Conservation (phyloP, 1,140 invertebrate species). For the Pinna nobilis region DNA sequence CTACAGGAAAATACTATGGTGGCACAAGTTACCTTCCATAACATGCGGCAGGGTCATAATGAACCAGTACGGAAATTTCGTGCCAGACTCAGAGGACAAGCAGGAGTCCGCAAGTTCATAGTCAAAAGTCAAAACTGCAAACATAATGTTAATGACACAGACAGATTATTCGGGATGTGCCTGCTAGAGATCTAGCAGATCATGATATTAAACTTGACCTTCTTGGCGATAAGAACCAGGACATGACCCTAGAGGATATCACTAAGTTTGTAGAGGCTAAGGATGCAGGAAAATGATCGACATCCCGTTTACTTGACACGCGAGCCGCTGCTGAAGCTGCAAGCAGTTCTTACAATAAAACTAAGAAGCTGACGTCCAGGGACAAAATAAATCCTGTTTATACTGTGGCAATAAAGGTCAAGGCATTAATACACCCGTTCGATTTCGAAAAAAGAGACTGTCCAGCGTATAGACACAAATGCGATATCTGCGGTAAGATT, state of each 20-base stretch:
- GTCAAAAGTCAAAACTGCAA: conserved; percentile 33
- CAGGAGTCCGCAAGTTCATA: conserved; percentile 38
- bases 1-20: conserved; percentile 52
- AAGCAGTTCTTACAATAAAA: conserved; percentile 3
- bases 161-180: conserved; percentile 32
- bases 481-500: background rate
- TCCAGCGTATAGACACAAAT: conserved; percentile 21
- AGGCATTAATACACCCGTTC: conserved; percentile 15
- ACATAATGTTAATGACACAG: conserved; percentile 37
- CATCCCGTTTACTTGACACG: conserved; percentile 19
- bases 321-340: background rate
- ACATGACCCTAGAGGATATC: too few species aligned
- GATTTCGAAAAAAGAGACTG: background rate
- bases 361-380: background rate
- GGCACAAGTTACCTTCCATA: conserved; percentile 33
- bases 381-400: background rate
- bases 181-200: too few species aligned
- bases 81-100: conserved; percentile 38
- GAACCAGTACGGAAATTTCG: conserved; percentile 42
- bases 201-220: conserved; percentile 41
- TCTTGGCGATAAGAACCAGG: too few species aligned
- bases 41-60: conserved; percentile 42
- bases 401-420: conserved; percentile 38
- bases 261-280: conserved; percentile 26
- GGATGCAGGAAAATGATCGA: conserved; percentile 40